Conservation (phyloP, 1,140 invertebrate species). For the Gyrodactylus salaris region DNA sequence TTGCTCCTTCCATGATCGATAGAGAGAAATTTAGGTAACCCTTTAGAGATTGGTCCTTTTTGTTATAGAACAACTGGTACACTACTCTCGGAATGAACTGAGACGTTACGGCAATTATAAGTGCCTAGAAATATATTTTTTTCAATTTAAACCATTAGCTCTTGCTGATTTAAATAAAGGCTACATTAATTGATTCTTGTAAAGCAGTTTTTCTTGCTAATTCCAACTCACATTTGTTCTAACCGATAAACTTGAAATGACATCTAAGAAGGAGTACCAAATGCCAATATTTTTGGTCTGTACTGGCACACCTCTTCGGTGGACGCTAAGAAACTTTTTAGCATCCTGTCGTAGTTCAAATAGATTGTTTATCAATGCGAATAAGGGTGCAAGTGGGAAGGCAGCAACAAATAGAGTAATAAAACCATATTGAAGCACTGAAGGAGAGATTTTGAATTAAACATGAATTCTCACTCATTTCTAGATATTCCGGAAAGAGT, state of each 20-base stretch:
- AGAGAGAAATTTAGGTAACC: no score
- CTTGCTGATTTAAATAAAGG: no score
- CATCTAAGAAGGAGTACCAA: constrained; percentile 20
- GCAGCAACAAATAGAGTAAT: constrained; percentile 7
- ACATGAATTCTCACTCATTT: not conserved
- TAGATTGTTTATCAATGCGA: constrained; percentile 7
- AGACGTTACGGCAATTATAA: constrained; percentile 10
- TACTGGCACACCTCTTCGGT: constrained; percentile 2
- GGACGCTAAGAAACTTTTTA: not conserved
- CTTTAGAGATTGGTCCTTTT: no score
- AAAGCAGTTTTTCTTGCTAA: not conserved
- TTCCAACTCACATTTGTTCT: constrained; percentile 32
- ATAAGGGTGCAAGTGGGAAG: constrained; percentile 7
- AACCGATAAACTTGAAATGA: constrained; percentile 33
- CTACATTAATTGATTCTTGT: not conserved
- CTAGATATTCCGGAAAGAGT: constrained; percentile 4
- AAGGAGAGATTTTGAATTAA: not conserved
- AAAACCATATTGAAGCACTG: constrained; percentile 7
- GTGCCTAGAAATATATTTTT: no score
- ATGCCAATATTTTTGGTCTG: constrained; percentile 5
- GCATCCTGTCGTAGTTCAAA: constrained; percentile 7
- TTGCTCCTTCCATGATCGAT: no score
- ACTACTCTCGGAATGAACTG: constrained; percentile 9
- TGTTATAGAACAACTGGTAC: constrained; percentile 1
- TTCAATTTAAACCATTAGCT: no score